Percentiles rank a stretch among this genome's conserved stretches.
These are phyloP conservation scores for Pachyuromys duprasi DNA, from an alignment of 2,797 vertebrate genomes.

Conservation along the genomic window DNA sequence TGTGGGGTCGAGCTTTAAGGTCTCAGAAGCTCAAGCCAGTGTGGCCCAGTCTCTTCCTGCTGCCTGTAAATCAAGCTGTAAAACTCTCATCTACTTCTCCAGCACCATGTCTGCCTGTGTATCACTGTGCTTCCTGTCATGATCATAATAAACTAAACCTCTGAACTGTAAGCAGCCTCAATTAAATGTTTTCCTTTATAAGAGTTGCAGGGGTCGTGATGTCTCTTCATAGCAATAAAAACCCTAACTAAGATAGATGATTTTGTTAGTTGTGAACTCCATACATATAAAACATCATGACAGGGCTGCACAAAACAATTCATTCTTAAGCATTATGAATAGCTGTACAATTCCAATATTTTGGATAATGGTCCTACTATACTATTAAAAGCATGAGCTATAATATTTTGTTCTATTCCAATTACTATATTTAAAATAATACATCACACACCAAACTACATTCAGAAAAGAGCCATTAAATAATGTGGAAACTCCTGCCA, in stretches of 20 bases:
- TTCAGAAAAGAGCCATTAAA: slow-evolving; percentile 33
- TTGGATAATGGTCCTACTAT: slow-evolving; percentile 42
- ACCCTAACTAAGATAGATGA: not conserved
- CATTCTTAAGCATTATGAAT: slow-evolving; percentile 58
- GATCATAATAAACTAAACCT: not conserved
- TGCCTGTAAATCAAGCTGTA: not conserved
- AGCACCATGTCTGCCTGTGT: not conserved
- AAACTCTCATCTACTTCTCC: not conserved
- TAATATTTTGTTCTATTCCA: slow-evolving; percentile 57
- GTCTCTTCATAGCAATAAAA: not conserved
- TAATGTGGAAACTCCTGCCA: not conserved
- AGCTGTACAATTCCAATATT: slow-evolving; percentile 63
- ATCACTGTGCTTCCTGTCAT: not conserved
- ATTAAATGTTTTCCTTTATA: not conserved
- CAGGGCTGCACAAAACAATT: slow-evolving; percentile 45
- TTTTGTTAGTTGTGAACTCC: not conserved
- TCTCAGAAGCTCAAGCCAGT: not conserved
- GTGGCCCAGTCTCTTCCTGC: not conserved
- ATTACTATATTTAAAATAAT: slow-evolving; percentile 48
- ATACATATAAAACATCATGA: slow-evolving; percentile 41
- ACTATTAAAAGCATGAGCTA: slow-evolving; percentile 65
- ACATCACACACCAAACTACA: slow-evolving; percentile 28
- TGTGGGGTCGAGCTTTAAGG: not conserved
- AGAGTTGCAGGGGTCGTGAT: not conserved
- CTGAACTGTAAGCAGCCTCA: not conserved